Evolutionary conservation across 2,113 vertebrate genomes (phyloP), one percentile per base, ranked within the genome.

Genomic region (Xyliphius kryptos): DNA sequence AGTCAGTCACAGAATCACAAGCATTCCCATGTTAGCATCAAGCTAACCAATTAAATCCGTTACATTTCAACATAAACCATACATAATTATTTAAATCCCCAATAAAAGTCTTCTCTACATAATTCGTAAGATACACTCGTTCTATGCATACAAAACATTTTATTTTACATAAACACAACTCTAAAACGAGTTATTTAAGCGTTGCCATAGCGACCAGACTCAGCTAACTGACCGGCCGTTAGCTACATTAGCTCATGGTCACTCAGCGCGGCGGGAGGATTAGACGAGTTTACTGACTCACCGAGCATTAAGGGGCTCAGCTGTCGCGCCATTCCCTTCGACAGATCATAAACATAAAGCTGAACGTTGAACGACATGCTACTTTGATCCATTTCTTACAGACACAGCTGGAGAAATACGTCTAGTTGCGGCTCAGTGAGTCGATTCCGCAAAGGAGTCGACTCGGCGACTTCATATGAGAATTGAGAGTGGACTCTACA

Each of bases 291-390:
- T 76, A 70, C n/a, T 43, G 8, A 43, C 53, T 22, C 83, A 98
- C 94, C 95, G 69, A 97, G 81, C 94, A 98, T 95, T 71, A 97
- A 89, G 11, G 93, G 94, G 72, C 94, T 98, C 70, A 97, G 91
- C 78, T 87, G 91, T 61, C 94, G 91, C 17, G 95, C 94, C 88
- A 97, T 88, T 77, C 95, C 94, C 78, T 91, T 90, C 58, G 95
- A 98, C 47, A 97, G 77, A 79, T 98, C 94, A 79, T 97, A 98
- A 77, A 98, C 91, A 73, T 95, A 98, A 26, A 98, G 88, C 72
- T 94, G 93, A 20, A 95, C 90, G 7, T 86, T 83, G 66, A 91
- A 85, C 53, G 75, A 74, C 26, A 80, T 73, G 8, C 66, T 53
- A 70, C 66, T 79, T 1, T 71, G 79, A 2, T 88, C 85, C 86